phyloP scores from a whole-genome alignment of 2,888 invertebrate species.

The Euphydryas editha region DNA sequence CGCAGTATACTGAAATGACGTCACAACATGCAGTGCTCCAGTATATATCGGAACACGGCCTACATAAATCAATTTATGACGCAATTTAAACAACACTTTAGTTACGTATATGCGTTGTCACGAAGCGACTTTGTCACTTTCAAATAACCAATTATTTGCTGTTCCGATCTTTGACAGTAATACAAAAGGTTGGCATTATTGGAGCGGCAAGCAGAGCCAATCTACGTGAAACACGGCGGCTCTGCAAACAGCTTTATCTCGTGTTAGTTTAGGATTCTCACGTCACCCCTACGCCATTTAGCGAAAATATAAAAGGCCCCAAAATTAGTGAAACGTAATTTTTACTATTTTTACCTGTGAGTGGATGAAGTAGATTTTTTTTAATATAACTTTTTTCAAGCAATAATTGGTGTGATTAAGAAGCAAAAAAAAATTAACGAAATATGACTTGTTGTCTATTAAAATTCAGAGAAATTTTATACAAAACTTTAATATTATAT shows the following conservation, averaged over 20 bases:
- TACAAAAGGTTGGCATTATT: conserved; percentile 8
- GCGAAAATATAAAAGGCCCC: conserved; percentile 5
- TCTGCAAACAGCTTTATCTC: conserved; percentile 10
- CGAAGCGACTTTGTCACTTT: conserved; percentile 3
- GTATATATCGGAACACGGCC: too few species aligned
- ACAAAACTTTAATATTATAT: too few species aligned
- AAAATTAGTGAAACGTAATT: background rate
- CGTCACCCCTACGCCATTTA: background rate
- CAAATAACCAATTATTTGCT: background rate
- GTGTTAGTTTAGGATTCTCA: conserved; percentile 19
- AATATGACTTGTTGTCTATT: too few species aligned
- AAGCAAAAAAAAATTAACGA: too few species aligned
- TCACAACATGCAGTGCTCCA: too few species aligned
- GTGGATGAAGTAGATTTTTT: background rate
- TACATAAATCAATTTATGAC: too few species aligned
- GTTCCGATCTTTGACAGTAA: conserved; percentile 7
- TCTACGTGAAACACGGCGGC: conserved; percentile 12
- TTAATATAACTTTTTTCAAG: background rate
- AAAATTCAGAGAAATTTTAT: too few species aligned
- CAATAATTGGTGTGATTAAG: too few species aligned
- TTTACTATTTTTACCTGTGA: background rate
- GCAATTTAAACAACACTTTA: too few species aligned
- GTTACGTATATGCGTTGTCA: background rate
- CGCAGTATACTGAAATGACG: too few species aligned
- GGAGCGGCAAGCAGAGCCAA: conserved; percentile 8